Evolutionary conservation across 2,113 vertebrate species (phyloP).

Genomic region (Rhabdomys dilectus): DNA sequence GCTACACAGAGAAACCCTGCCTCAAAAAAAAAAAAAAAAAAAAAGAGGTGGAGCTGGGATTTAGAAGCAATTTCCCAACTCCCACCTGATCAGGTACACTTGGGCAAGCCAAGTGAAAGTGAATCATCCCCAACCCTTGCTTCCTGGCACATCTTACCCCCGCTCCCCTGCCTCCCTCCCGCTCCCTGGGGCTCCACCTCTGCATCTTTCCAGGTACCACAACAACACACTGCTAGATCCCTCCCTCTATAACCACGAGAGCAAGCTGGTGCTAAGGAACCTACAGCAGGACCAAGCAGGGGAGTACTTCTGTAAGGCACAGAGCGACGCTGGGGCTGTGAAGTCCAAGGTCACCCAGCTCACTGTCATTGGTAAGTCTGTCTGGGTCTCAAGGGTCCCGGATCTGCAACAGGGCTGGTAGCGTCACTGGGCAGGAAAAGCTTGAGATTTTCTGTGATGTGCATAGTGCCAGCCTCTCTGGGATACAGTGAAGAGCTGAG

Average conservation of each 20-base stretch:
- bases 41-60: background rate
- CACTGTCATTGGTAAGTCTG: constrained; percentile 91
- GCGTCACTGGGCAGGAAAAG: background rate
- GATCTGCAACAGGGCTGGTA: background rate
- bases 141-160: background rate
- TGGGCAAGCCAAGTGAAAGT: background rate
- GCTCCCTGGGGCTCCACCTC: background rate
- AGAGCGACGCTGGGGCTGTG: constrained; percentile 90
- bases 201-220: constrained; percentile 92
- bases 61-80: background rate
- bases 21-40: no score
- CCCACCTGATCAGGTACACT: background rate
- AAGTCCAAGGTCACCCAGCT: constrained; percentile 93
- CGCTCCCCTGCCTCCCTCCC: background rate
- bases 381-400: background rate
- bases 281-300: constrained; percentile 91
- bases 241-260: constrained; percentile 88
- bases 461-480: background rate
- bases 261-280: constrained; percentile 92
- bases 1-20: no score
- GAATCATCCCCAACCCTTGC: background rate
- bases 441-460: background rate
- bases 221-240: constrained; percentile 92
- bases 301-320: constrained; percentile 96
- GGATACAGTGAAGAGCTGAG: background rate